phyloP scores from a whole-genome alignment of 2,113 vertebrate genomes.

The Origma solitaria region DNA sequence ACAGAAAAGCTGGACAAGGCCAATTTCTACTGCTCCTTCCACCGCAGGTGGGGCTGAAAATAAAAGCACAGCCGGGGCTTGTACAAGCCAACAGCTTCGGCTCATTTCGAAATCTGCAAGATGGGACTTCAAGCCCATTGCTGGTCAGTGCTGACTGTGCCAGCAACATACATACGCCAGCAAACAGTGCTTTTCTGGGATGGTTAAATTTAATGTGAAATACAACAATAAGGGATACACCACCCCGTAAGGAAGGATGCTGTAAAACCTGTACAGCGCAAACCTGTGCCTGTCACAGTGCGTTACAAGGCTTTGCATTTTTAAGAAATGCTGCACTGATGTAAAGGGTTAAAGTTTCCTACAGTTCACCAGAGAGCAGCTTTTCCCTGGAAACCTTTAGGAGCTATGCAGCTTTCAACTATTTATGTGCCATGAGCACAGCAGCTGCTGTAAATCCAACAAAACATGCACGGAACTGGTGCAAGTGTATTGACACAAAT shows the following conservation, averaged over 20 bases:
- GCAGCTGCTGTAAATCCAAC: not conserved
- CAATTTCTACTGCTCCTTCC: not conserved
- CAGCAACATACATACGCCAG: rapidly evolving
- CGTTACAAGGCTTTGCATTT: not conserved
- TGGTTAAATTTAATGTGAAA: not conserved
- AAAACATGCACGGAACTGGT: not conserved
- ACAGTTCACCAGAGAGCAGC: not conserved
- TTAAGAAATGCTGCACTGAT: not conserved
- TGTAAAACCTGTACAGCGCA: not conserved
- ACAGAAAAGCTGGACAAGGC: not conserved
- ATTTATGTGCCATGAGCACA: not conserved
- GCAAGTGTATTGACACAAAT: not conserved
- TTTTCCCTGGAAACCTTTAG: not conserved
- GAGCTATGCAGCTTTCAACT: not conserved
- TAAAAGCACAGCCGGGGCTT: not conserved
- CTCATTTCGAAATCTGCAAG: not conserved
- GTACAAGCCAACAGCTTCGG: not conserved
- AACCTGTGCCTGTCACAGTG: not conserved
- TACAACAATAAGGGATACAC: not conserved
- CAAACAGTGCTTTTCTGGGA: not conserved
- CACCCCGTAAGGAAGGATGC: not conserved
- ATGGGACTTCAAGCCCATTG: not conserved
- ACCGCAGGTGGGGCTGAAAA: rapidly evolving
- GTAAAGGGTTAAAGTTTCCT: not conserved
- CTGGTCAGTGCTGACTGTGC: not conserved